Base-by-base conservation (phyloP, 2,888 invertebrate species). In the Mythimna albipuncta region DNA sequence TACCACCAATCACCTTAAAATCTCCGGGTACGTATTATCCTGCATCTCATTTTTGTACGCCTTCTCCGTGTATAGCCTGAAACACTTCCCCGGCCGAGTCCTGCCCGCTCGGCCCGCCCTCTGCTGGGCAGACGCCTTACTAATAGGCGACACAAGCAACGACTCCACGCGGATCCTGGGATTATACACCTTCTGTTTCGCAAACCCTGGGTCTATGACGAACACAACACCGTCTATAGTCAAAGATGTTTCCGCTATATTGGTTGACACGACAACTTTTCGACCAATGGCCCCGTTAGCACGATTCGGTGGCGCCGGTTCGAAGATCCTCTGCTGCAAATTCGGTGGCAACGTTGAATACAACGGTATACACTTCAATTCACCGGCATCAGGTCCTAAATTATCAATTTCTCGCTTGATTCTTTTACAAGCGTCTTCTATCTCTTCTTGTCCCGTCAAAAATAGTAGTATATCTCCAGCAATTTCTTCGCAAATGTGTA, bases 201-300 rank as follows among this genome's bases (percentile, higher is more conserved):
- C 99, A 95, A 99, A 99, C 13, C 99, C 99, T 0, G 99, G 99
- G 95, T 99, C 99, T 90, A 99, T 99, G 13, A 99, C 99, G 92
- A 99, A 99, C 16, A 99, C 99, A 2, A 99, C 99, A 64, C 99
- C 99, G 89, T 99, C 99, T 88, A 99, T 99, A 7, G 99, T 99
- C 38, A 99, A 94, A 0, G 99, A 99, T 0, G 99, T 99, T 96
- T 99, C 99, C 0, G 99, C 99, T 85, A 99, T 99, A 92, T 99
- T 99, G 0, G 99, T 99, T 0, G 99, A 99, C 0, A 99, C 99
- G 0, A 99, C 99, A 1, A 99, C 99, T 89, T 97, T 99, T 6
- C 99, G 95, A 0, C 99, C 99, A 50, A 99, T 98, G 0, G 98
- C 98, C 0, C 99, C 99, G 86, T 98, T 99, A 0, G 98, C 94